Conservation (phyloP, 2,113 vertebrate species). For the Scomber scombrus region DNA sequence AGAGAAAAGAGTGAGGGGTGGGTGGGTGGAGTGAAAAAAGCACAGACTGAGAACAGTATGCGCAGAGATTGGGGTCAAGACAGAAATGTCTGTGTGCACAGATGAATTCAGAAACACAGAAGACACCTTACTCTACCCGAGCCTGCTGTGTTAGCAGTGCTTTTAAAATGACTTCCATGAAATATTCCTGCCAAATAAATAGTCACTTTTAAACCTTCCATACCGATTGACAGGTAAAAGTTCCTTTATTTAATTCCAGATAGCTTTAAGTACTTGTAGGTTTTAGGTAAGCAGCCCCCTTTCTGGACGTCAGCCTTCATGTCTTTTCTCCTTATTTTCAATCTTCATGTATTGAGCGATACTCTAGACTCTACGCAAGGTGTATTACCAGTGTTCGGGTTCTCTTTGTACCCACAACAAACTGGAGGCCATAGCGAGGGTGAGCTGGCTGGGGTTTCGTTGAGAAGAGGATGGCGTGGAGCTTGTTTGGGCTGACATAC, state of each 20-base stretch:
- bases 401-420: slow-evolving; percentile 13
- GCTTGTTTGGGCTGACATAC: slow-evolving; percentile 30
- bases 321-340: slow-evolving; percentile 31
- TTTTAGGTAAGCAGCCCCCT: slow-evolving; percentile 59
- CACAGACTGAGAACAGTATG: neutral
- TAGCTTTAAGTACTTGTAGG: slow-evolving; percentile 74
- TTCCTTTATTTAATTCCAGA: slow-evolving; percentile 58
- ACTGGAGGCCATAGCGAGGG: slow-evolving; percentile 19
- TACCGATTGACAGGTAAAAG: slow-evolving; percentile 39
- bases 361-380: neutral
- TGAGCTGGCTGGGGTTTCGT: slow-evolving; percentile 28
- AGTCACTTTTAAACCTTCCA: slow-evolving; percentile 74
- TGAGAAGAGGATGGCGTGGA: slow-evolving; percentile 21
- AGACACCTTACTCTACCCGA: neutral
- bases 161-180: slow-evolving; percentile 42
- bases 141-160: slow-evolving; percentile 31
- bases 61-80: neutral
- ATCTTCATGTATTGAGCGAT: neutral
- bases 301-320: slow-evolving; percentile 30
- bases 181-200: slow-evolving; percentile 79
- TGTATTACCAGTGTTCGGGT: slow-evolving; percentile 9
- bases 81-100: neutral
- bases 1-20: neutral
- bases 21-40: slow-evolving; percentile 11
- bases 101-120: slow-evolving; percentile 11